A percentile compares a stretch with the other conserved stretches of the same genome.
Evolutionary conservation across 2,888 invertebrate genomes (phyloP).

Genomic region (Platycnemis pennipes): DNA sequence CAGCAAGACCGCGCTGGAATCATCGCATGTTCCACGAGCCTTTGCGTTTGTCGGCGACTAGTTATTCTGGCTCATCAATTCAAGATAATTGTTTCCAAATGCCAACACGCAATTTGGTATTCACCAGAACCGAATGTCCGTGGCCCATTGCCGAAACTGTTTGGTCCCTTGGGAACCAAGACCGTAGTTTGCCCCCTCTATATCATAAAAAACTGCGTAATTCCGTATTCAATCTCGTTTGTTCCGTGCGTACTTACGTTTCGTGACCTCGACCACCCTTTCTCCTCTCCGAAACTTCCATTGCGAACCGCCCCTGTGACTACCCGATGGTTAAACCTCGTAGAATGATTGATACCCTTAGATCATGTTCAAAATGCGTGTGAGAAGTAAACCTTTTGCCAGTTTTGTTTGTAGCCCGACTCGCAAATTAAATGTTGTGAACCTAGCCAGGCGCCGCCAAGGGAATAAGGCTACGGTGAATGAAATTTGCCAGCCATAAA

Average conservation of each 20-base stretch:
- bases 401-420: background rate
- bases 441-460: background rate
- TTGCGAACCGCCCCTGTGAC: background rate
- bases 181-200: background rate
- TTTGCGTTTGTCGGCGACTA: background rate
- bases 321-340: background rate
- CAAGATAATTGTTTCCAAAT: slow-evolving; percentile 52
- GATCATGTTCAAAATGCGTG: background rate
- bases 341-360: background rate
- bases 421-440: background rate
- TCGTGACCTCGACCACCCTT: background rate
- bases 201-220: background rate
- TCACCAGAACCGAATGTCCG: background rate
- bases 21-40: background rate
- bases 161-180: background rate
- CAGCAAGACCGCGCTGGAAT: background rate
- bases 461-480: background rate
- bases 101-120: slow-evolving; percentile 54
- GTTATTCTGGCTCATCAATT: slow-evolving; percentile 49
- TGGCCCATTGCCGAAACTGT: background rate
- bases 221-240: too few relatives aligned
- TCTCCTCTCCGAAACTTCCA: background rate
- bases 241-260: background rate
- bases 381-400: background rate
- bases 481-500: background rate